These are phyloP conservation scores for Idaea biselata DNA, from an alignment of 2,888 invertebrate species.

Conservation along the genomic window DNA sequence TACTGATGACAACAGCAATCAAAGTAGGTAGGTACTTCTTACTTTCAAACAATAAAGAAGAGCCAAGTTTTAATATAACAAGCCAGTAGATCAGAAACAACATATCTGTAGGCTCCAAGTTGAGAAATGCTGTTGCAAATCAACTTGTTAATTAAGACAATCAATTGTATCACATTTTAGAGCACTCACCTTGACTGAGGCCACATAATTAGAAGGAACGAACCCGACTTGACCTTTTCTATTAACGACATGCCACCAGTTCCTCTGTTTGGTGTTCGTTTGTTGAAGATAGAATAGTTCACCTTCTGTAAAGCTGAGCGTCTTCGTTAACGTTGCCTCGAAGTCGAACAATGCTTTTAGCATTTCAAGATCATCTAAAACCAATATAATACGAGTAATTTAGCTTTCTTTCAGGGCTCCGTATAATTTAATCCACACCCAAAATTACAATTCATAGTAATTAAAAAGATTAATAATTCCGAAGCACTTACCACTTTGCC, in stretches of 20 bases:
- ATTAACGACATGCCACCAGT: slow-evolving; percentile 95
- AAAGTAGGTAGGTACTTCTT: background rate
- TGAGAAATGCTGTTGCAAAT: slow-evolving; percentile 18
- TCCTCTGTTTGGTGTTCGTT: slow-evolving; percentile 88
- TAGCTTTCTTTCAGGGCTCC: slow-evolving; percentile 7
- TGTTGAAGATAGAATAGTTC: slow-evolving; percentile 91
- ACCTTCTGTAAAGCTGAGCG: slow-evolving; percentile 88
- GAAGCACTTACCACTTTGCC: slow-evolving; percentile 34
- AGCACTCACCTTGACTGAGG: slow-evolving; percentile 84
- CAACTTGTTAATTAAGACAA: slow-evolving; percentile 28
- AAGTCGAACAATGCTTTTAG: slow-evolving; percentile 91
- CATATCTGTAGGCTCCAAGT: background rate
- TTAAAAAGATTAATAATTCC: slow-evolving; percentile 23
- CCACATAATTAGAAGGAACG: slow-evolving; percentile 93
- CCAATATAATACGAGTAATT: slow-evolving; percentile 11
- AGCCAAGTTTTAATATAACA: background rate
- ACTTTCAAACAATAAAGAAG: background rate
- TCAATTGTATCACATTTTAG: slow-evolving; percentile 31
- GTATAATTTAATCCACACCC: slow-evolving; percentile 13
- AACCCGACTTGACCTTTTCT: slow-evolving; percentile 90
- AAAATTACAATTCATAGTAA: slow-evolving; percentile 4
- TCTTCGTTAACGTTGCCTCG: slow-evolving; percentile 90
- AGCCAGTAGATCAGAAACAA: background rate
- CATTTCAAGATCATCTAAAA: slow-evolving; percentile 88
- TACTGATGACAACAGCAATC: background rate